Evolutionary conservation across 2,888 invertebrate species (phyloP).

Genomic region (Atherix ibis): DNA sequence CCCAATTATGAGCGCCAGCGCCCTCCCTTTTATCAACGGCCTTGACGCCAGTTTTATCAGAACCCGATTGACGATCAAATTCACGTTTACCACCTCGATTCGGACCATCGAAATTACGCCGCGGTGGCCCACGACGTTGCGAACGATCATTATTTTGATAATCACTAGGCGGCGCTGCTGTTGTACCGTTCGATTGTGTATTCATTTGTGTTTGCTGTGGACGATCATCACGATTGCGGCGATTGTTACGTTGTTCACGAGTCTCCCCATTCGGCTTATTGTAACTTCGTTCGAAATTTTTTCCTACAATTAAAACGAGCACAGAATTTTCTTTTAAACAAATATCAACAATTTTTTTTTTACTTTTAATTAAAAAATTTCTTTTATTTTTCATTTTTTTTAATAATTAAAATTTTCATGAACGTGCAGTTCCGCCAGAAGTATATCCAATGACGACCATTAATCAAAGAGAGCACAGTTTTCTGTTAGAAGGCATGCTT

Average conservation of each 20-base stretch:
- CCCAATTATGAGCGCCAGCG: slow-evolving; percentile 92
- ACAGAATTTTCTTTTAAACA: no score
- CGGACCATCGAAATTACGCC: slow-evolving; percentile 17
- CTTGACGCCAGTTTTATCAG: slow-evolving; percentile 89
- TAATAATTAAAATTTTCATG: no score
- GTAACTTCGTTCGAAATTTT: slow-evolving; percentile 8
- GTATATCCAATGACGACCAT: no score
- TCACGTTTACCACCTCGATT: slow-evolving; percentile 34
- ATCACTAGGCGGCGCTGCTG: slow-evolving; percentile 2
- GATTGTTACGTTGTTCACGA: slow-evolving; percentile 57
- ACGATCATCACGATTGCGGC: slow-evolving; percentile 42
- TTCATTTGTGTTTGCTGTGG: slow-evolving; percentile 10
- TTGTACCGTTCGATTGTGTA: slow-evolving; percentile 5
- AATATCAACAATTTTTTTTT: no score
- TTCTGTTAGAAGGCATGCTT: no score
- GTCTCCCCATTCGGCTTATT: slow-evolving; percentile 34
- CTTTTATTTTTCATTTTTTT: no score
- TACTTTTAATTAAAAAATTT: no score
- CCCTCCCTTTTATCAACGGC: slow-evolving; percentile 89
- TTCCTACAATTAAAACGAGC: no score
- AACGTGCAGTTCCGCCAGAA: no score
- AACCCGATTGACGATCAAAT: slow-evolving; percentile 89
- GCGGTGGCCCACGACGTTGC: slow-evolving; percentile 14
- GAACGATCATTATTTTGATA: slow-evolving; percentile 6
- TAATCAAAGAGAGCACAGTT: no score